These are phyloP conservation scores for Eptatretus atami DNA, from an alignment of 2,797 vertebrate genomes.

Conservation along the genomic window DNA sequence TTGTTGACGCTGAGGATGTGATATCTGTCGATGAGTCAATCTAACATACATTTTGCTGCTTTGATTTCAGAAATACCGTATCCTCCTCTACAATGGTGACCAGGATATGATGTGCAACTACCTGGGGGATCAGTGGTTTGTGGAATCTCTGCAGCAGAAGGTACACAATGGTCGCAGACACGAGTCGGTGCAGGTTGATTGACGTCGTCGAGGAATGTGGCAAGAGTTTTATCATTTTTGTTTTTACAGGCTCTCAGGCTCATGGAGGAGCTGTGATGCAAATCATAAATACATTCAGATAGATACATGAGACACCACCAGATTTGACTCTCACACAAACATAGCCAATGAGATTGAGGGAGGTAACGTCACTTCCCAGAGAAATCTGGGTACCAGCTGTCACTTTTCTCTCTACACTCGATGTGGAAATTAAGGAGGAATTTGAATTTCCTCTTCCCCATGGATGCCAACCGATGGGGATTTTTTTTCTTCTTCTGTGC, in stretches of 20 bases:
- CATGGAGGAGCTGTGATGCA: no score
- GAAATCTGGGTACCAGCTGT: no score
- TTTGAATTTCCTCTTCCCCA: no score
- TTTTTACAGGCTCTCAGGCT: background rate
- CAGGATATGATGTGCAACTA: conserved; percentile 37
- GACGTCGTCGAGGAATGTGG: background rate
- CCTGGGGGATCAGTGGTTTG: conserved; percentile 30
- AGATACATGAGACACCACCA: no score
- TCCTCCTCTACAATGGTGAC: conserved; percentile 29
- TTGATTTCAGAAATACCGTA: conserved; percentile 8
- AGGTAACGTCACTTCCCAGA: no score
- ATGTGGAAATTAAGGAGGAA: no score
- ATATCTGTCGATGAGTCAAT: background rate
- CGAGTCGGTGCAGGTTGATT: background rate
- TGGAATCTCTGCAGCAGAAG: conserved; percentile 19
- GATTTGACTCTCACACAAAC: no score
- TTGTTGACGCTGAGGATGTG: background rate
- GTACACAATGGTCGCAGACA: conserved; percentile 10
- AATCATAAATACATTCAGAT: background rate
- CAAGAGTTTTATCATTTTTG: no score
- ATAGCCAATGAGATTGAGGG: no score
- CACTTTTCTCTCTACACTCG: no score
- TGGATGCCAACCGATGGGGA: no score
- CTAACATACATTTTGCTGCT: background rate
- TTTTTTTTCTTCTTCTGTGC: no score